A percentile compares a stretch with the other conserved stretches of the same genome.
phyloP scores from a whole-genome alignment of 2,888 invertebrate species.

The Diplazon laetatorius region DNA sequence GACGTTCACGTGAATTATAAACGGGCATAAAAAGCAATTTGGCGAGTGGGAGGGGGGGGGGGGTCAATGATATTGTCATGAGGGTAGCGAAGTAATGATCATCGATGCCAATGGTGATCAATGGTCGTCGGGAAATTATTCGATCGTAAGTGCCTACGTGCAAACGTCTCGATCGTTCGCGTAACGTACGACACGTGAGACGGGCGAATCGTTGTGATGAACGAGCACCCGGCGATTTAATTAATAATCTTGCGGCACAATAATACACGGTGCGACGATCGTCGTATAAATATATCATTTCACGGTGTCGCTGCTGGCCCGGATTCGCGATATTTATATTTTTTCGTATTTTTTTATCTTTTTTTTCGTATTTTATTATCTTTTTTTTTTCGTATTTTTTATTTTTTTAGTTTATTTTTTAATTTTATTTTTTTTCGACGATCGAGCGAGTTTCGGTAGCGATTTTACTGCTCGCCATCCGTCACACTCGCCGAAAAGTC shows the following conservation, averaged over 20 bases:
- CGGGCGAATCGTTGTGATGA: not conserved
- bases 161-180: not conserved
- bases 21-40: no score
- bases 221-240: not conserved
- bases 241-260: conserved; percentile 11
- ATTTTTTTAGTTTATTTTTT: no score
- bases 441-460: no score
- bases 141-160: not conserved
- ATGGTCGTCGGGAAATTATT: conserved; percentile 4
- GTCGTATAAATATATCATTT: not conserved
- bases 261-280: conserved; percentile 26
- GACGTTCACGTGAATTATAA: no score
- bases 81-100: conserved; percentile 4
- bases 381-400: no score
- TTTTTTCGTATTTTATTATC: no score
- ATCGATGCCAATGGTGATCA: conserved; percentile 22
- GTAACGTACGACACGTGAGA: conserved; percentile 1
- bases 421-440: no score
- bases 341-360: no score
- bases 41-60: no score
- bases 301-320: not conserved
- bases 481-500: no score
- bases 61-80: conserved; percentile 16
- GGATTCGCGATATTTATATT: not conserved
- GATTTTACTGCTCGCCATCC: no score